Percentiles rank a stretch among this genome's conserved stretches.
Conservation (phyloP, 2,113 vertebrate genomes). For the Morone saxatilis region DNA sequence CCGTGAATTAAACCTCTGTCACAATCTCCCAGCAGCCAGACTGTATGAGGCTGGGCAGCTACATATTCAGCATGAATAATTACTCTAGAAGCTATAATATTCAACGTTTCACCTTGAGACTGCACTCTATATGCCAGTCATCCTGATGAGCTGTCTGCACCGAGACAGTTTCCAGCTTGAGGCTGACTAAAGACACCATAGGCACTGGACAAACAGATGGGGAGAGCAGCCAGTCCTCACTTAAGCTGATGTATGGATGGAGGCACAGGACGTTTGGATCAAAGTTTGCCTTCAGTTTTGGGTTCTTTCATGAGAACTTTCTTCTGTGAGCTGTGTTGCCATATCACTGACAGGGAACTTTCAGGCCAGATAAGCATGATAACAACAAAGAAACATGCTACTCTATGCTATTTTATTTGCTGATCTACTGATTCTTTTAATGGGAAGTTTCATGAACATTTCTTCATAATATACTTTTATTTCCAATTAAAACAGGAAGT, state of each 20-base stretch:
- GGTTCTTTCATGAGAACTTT: neutral
- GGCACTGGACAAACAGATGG: conserved; percentile 31
- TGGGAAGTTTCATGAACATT: neutral
- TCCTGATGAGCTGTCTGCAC: conserved; percentile 43
- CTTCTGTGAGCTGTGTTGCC: neutral
- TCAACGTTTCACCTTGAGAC: conserved; percentile 41
- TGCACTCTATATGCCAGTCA: conserved; percentile 38
- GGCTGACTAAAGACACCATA: conserved; percentile 4
- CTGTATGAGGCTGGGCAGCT: conserved; percentile 32
- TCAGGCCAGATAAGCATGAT: neutral
- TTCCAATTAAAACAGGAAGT: neutral
- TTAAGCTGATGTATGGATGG: conserved; percentile 5
- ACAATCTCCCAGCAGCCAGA: conserved; percentile 21
- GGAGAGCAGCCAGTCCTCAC: neutral
- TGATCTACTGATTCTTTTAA: neutral
- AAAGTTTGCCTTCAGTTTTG: neutral
- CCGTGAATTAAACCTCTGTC: conserved; percentile 22
- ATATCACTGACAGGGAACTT: neutral
- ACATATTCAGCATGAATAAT: conserved; percentile 41
- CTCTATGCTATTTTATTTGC: neutral
- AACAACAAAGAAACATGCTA: neutral
- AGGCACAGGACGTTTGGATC: neutral
- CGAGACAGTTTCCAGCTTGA: neutral
- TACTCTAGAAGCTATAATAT: conserved; percentile 7
- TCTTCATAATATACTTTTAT: neutral